Evolutionary conservation across 2,113 vertebrate genomes (phyloP).

Genomic region (Crotalus viridis): DNA sequence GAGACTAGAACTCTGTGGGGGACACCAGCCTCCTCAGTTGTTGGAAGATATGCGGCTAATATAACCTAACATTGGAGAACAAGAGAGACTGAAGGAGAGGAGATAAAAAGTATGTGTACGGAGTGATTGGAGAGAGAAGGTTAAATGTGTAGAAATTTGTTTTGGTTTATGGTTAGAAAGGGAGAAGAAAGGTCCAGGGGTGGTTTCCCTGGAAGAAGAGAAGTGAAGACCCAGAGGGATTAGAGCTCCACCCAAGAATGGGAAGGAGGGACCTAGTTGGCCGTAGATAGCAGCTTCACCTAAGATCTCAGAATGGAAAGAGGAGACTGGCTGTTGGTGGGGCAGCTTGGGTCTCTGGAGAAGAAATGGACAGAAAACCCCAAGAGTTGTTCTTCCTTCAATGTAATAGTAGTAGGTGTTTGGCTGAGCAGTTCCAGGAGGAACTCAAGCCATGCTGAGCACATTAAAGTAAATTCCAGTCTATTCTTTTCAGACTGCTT

Average conservation of each 20-base stretch:
- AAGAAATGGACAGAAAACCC: not conserved
- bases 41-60: not conserved
- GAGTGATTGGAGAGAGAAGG: not conserved
- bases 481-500: not conserved
- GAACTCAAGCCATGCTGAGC: not conserved
- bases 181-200: not conserved
- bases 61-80: not conserved
- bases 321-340: not conserved
- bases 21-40: not conserved
- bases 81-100: not conserved
- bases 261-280: not conserved
- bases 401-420: not conserved
- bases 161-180: not conserved
- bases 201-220: not conserved
- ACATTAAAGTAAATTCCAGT: not conserved
- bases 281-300: not conserved
- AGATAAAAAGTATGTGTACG: not conserved
- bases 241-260: not conserved
- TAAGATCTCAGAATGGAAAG: not conserved
- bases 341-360: not conserved
- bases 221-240: not conserved
- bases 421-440: not conserved
- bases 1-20: not conserved
- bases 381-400: not conserved
- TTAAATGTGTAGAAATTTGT: not conserved